These are phyloP conservation scores for Craterocephalus amniculus DNA, from an alignment of 2,797 vertebrate species.

Conservation along the genomic window DNA sequence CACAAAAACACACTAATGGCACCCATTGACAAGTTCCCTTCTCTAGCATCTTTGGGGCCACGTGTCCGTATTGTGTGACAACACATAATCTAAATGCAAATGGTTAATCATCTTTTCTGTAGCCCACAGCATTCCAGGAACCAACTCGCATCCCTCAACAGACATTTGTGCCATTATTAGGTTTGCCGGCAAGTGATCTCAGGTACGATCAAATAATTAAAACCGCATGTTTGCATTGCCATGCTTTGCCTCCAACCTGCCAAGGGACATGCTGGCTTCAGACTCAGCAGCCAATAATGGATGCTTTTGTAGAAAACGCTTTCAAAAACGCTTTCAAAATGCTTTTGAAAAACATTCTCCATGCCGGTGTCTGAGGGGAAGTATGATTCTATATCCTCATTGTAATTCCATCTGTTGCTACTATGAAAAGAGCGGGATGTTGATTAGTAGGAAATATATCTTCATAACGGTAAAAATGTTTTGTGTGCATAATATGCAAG, in stretches of 20 bases:
- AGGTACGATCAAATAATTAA: conserved; percentile 68
- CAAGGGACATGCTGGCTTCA: conserved; percentile 17
- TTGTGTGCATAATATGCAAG: background rate
- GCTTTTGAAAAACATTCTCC: conserved; percentile 1
- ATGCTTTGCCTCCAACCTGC: conserved; percentile 10
- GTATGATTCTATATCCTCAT: background rate
- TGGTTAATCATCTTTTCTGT: conserved; percentile 62
- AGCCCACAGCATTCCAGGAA: conserved; percentile 51
- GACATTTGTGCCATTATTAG: conserved; percentile 50
- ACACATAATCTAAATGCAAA: conserved; percentile 82
- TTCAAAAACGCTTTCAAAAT: no score
- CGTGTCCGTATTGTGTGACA: conserved; percentile 52
- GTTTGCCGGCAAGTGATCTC: conserved; percentile 46
- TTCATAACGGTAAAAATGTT: background rate
- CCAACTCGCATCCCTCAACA: conserved; percentile 28
- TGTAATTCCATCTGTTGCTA: background rate
- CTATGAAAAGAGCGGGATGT: background rate
- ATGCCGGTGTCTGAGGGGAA: background rate
- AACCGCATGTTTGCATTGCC: conserved; percentile 39
- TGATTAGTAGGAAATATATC: conserved; percentile 1
- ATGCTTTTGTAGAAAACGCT: conserved; percentile 14
- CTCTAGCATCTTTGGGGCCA: conserved; percentile 31
- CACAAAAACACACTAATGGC: conserved; percentile 11
- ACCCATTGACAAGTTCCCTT: conserved; percentile 19
- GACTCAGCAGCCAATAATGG: background rate